Evolutionary conservation across 2,797 vertebrate species (phyloP).

Genomic region (Petrocephalus schoutedeni): DNA sequence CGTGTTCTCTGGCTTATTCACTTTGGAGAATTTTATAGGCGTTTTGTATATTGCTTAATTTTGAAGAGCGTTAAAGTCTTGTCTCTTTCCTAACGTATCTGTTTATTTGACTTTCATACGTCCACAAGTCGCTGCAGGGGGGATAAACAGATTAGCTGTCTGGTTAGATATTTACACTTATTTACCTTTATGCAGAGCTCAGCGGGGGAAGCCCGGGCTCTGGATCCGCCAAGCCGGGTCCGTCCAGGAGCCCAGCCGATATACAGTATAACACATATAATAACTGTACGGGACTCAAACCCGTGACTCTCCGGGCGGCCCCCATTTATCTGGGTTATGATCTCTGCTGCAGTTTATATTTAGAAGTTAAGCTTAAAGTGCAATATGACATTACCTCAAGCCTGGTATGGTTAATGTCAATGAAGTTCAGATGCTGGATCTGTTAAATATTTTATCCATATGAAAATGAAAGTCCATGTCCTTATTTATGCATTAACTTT

Average conservation of each 20-base stretch:
- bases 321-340: background rate
- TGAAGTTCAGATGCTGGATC: background rate
- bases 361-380: background rate
- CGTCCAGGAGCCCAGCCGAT: background rate
- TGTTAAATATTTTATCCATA: background rate
- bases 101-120: background rate
- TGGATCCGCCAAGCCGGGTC: background rate
- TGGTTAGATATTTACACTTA: background rate
- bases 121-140: background rate
- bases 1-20: background rate
- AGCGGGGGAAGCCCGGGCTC: background rate
- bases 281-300: background rate
- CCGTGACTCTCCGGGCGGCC: background rate
- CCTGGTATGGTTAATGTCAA: background rate
- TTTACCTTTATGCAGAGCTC: background rate
- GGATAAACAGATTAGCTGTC: background rate
- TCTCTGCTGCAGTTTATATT: background rate
- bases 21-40: background rate
- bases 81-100: background rate
- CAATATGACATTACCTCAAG: background rate
- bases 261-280: background rate
- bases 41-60: background rate
- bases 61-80: background rate
- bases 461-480: background rate
- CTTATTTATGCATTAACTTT: background rate